Evolutionary conservation across 1,140 invertebrate genomes (phyloP).

Genomic region (Diabrotica virgifera): DNA sequence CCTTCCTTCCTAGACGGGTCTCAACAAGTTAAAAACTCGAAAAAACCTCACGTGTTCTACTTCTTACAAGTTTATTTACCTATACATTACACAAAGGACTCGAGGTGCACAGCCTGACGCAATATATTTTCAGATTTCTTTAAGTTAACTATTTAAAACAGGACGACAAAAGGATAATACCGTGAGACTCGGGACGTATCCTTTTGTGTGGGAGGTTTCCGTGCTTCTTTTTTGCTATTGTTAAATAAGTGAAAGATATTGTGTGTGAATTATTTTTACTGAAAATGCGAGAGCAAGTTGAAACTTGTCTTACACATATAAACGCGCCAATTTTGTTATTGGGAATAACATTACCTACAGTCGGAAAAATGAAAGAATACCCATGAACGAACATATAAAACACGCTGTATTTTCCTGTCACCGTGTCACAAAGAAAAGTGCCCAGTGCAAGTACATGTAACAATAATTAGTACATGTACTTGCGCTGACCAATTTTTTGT

Average conservation of each 20-base stretch:
- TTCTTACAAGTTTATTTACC: slow-evolving; percentile 9
- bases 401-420: too few species aligned
- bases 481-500: too few species aligned
- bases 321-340: too few species aligned
- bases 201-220: slow-evolving; percentile 14
- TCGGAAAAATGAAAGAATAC: too few species aligned
- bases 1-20: background rate
- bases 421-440: too few species aligned
- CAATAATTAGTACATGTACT: too few species aligned
- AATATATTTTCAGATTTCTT: slow-evolving; percentile 2
- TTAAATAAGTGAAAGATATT: slow-evolving; percentile 8
- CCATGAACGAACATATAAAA: too few species aligned
- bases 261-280: too few species aligned
- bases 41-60: slow-evolving; percentile 4
- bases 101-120: background rate
- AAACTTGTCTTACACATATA: background rate
- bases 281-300: too few species aligned
- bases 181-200: slow-evolving; percentile 14
- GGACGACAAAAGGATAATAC: slow-evolving; percentile 10
- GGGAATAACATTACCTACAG: too few species aligned
- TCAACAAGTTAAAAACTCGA: slow-evolving; percentile 4
- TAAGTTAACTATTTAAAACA: slow-evolving; percentile 14
- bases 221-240: slow-evolving; percentile 10
- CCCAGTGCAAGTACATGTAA: too few species aligned
- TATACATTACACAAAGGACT: slow-evolving; percentile 4